Base-by-base conservation (phyloP, 2,113 vertebrate species). In the Cichladusa arquata region DNA sequence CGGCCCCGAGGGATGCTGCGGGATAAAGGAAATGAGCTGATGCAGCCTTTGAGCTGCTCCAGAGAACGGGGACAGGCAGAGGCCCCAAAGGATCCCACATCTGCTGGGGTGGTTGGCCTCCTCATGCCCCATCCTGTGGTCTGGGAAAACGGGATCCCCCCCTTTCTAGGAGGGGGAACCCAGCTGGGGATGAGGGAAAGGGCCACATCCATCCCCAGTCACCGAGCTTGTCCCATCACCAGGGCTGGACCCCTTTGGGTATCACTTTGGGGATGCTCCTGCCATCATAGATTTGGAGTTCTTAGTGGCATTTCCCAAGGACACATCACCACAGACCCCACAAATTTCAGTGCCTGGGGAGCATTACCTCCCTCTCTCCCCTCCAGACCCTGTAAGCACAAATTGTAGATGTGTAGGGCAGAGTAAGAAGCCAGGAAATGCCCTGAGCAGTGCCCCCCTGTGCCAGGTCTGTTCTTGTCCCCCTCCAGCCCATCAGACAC, bases 71-170 rank as follows among this genome's bases (percentile, higher is more conserved):
- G 6, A 9, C 8, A 8, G 62, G 40, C n/a, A 58, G 67, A 12
- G 11, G 11, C 8, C n/a, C 2, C 42, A 38, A 5, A 0, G 6
- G 29, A 22, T 48, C 15, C 20, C 38, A 13, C 4, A 0, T 45
- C 33, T 53, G 36, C 26, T 28, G 51, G 18, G 48, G 26, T 13
- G 12, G 38, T 40, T 40, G 38, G 38, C 38, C 38, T 13, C 38
- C 12, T 40, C 38, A 0, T 8, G 25, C 8, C 26, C 34, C 57
- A 10, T 72, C 29, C 33, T 7, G 4, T 33, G 33, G 56, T 77
- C 36, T 11, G 14, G 34, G 31, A 26, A 34, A 64, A 81, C 4
- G 9, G 13, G 26, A 34, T 22, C 8, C 2, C 8, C 14, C 6
- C 9, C 6, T 11, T n/a, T 28, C 25, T 33, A 42, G 44, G 28